A percentile compares a stretch with the other conserved stretches of the same genome.
phyloP scores from a whole-genome alignment of 35 echinoderm and acorn worm genomes.

The Eucidaris tribuloides region DNA sequence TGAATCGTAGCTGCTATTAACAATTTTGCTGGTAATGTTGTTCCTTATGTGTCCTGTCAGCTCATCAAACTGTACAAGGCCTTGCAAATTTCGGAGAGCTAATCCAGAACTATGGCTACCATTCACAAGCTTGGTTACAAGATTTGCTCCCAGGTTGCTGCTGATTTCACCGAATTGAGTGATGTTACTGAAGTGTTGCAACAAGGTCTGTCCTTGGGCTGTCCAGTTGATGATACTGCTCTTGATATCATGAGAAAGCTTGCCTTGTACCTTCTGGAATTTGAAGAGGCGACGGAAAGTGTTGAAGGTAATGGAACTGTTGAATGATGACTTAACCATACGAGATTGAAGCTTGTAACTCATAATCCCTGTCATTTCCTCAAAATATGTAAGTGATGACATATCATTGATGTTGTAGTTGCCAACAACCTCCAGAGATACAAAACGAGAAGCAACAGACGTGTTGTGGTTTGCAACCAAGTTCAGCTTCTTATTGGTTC shows the following conservation, averaged over 20 bases:
- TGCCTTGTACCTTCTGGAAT: conserved; percentile 4
- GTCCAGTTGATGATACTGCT: conserved; percentile 2
- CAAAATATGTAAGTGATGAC: conserved; percentile 23
- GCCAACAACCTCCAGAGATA: conserved; percentile 40
- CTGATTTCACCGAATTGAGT: conserved; percentile 5
- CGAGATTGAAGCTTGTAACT: conserved; percentile 15
- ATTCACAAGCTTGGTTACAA: not conserved
- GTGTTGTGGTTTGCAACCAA: conserved; percentile 15
- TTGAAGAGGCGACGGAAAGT: conserved; percentile 57
- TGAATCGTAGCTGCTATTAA: conserved; percentile 2
- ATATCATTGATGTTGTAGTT: conserved; percentile 64
- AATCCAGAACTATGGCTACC: not conserved
- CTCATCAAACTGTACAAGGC: not conserved
- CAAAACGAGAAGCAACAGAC: conserved; percentile 27
- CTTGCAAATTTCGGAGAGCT: not conserved
- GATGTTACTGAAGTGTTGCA: not conserved
- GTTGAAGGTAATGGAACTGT: conserved; percentile 15
- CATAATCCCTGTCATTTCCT: conserved; percentile 24
- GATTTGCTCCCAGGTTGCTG: not conserved
- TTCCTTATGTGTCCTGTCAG: not conserved
- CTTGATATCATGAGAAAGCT: conserved; percentile 1
- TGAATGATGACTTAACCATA: not conserved
- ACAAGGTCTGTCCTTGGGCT: not conserved
- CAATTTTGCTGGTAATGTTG: conserved; percentile 11
- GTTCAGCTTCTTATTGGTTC: not conserved